Conservation (phyloP, 1,140 invertebrate species). For the Mamestra configurata region DNA sequence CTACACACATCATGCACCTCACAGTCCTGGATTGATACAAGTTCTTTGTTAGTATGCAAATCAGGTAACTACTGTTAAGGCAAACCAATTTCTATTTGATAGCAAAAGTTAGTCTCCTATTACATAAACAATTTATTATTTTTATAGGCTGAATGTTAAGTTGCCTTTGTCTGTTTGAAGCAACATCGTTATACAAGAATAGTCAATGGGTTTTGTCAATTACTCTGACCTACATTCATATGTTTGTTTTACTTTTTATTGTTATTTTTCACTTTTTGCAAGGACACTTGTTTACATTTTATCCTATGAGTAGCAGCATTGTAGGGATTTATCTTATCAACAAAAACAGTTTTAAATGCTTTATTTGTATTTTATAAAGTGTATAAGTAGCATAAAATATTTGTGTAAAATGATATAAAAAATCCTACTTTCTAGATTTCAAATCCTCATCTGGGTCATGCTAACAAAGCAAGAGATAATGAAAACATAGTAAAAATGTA, state of each 20-base stretch:
- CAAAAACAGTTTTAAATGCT: no score
- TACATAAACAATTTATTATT: background rate
- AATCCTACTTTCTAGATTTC: constrained; percentile 3
- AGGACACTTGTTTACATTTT: background rate
- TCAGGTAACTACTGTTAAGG: constrained; percentile 52
- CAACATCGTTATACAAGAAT: background rate
- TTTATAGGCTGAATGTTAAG: background rate
- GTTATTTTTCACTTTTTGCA: background rate
- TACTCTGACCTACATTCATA: background rate
- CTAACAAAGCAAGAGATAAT: constrained; percentile 5
- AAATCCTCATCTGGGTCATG: constrained; percentile 1
- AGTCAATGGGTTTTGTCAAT: background rate
- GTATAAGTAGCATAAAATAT: no score
- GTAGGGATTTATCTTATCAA: background rate
- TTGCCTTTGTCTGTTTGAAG: constrained; percentile 17
- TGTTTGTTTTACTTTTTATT: background rate
- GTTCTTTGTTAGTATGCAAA: constrained; percentile 77
- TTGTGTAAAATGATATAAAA: background rate
- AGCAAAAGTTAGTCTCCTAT: constrained; percentile 44
- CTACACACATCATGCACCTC: constrained; percentile 84
- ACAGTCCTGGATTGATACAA: constrained; percentile 83
- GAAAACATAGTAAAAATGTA: background rate
- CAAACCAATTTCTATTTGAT: constrained; percentile 54
- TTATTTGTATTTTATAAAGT: no score
- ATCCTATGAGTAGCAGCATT: no score